phyloP scores from a whole-genome alignment of 1,140 invertebrate genomes.

The Magallana angulata region DNA sequence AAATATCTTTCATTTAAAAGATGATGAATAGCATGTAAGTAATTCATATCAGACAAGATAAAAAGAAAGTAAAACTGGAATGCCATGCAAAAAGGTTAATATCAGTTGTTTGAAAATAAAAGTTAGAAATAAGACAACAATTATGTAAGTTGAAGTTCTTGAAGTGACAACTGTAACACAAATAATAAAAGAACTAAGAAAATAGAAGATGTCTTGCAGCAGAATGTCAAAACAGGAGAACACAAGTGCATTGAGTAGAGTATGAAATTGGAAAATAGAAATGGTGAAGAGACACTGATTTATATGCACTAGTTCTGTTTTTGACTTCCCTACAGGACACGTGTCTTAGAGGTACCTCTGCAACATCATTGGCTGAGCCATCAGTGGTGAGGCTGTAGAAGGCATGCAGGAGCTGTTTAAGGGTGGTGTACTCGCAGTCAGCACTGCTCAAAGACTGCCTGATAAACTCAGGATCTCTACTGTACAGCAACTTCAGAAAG shows the following conservation, averaged over 20 bases:
- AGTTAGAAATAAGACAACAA: too few species aligned
- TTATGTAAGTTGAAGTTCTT: too few species aligned
- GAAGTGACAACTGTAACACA: too few species aligned
- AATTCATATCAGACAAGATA: too few species aligned
- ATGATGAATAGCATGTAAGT: too few species aligned
- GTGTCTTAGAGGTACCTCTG: not conserved
- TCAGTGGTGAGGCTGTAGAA: not conserved
- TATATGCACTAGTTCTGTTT: not conserved
- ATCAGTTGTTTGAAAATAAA: too few species aligned
- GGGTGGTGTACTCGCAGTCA: not conserved
- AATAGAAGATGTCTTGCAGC: not conserved
- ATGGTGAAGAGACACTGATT: not conserved
- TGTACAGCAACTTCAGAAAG: conserved; percentile 3
- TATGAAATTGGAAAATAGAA: not conserved
- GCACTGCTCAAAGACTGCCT: not conserved
- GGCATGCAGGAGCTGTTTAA: not conserved
- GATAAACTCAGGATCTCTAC: not conserved
- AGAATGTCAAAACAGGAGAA: not conserved
- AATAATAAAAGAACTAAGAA: too few species aligned
- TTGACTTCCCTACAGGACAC: not conserved
- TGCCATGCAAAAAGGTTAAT: too few species aligned
- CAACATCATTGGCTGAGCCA: not conserved
- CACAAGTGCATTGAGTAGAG: not conserved
- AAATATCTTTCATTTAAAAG: too few species aligned
- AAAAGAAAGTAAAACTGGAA: too few species aligned